Evolutionary conservation across 2,888 invertebrate species (phyloP).

Genomic region (Cerastis rubricosa): DNA sequence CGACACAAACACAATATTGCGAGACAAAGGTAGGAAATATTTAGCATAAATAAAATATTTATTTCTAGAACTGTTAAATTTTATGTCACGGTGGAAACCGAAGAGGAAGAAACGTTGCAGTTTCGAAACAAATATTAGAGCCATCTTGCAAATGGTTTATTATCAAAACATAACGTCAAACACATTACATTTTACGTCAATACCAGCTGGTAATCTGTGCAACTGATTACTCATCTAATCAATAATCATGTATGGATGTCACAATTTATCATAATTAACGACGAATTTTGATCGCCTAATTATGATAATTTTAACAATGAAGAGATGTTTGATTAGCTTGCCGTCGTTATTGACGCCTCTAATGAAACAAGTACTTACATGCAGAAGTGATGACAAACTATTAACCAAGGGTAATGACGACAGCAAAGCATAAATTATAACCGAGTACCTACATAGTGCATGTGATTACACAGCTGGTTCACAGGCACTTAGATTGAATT

Average conservation of each 20-base stretch:
- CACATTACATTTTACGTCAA: conserved; percentile 43
- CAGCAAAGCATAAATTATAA: conserved; percentile 30
- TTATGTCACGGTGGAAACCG: neutral
- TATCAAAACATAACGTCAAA: conserved; percentile 23
- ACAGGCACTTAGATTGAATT: neutral
- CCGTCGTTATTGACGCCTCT: conserved; percentile 27
- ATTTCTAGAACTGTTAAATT: conserved; percentile 7
- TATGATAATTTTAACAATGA: conserved; percentile 56
- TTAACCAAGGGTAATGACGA: conserved; percentile 29
- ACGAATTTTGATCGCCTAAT: conserved; percentile 44
- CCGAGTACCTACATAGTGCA: conserved; percentile 3
- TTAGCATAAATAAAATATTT: neutral
- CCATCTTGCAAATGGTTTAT: conserved; percentile 1
- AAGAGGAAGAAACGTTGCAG: neutral
- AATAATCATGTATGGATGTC: conserved; percentile 35
- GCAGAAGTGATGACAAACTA: conserved; percentile 22
- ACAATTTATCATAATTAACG: conserved; percentile 56
- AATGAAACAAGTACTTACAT: conserved; percentile 17
- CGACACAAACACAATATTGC: conserved; percentile 16
- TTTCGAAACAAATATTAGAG: neutral
- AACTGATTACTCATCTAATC: conserved; percentile 46
- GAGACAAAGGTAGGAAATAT: conserved; percentile 16
- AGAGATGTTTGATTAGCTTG: conserved; percentile 43
- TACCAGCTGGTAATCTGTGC: conserved; percentile 43
- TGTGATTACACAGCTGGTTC: conserved; percentile 4